Base-by-base conservation (phyloP, 2,113 vertebrate genomes). In the Aptenodytes patagonicus region DNA sequence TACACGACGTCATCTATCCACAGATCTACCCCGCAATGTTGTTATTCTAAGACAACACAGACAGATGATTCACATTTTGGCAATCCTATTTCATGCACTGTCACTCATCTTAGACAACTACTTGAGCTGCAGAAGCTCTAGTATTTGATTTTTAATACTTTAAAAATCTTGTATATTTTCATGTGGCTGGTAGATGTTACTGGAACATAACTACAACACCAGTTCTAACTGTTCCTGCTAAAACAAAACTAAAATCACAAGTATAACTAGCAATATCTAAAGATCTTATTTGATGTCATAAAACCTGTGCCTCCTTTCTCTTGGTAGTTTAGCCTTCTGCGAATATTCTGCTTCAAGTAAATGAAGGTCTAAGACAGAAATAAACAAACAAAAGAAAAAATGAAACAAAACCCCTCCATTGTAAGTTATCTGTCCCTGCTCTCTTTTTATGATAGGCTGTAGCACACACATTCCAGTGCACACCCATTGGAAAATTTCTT, bases 11-110 rank as follows among this genome's bases (percentile, higher is more conserved):
- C 72, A 49, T 51, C 72, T 72, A 61, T 78, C 34, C 31, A 60
- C 51, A 78, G 20, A 62, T 49, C 17, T 75, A 78, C 32, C n/a
- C 51, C 3, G 0, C 47, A 57, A 64, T 36, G 46, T 42, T 83
- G 17, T 83, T 93, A 73, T 88, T 92, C 51, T 88, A 55, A 83
- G 62, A 81, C 26, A 87, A 82, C 38, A 79, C 32, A 75, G 49
- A 82, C 57, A 79, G 38, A 83, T 62, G 46, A 60, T 75, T 96
- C 77, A 89, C n/a, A 47, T 94, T 93, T 96, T 94, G 73, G 42
- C 68, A 91, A 60, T 91, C 18, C 22, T 93, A 76, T 94, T 96
- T 87, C 81, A 82, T 93, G 72, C 46, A 36, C 25, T 96, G 80
- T 71, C 89, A 95, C 61, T 95, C 51, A 84, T 75, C 36, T 89